phyloP scores from a whole-genome alignment of 2,797 vertebrate genomes.

The Percopsis omiscomaycus region DNA sequence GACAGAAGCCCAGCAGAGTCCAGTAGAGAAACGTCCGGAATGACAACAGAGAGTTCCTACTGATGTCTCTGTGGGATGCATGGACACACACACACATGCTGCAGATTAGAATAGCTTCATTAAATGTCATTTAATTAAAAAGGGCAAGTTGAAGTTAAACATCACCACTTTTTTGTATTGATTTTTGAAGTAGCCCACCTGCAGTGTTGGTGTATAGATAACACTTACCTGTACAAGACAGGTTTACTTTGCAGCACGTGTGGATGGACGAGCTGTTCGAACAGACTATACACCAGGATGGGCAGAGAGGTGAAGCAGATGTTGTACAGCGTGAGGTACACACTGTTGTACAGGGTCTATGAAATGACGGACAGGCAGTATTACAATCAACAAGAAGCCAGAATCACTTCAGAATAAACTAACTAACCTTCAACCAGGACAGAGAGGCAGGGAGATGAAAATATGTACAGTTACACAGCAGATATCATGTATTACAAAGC shows the following conservation, averaged over 20 bases:
- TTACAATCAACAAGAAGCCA: slow-evolving; percentile 28
- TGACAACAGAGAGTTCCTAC: slow-evolving; percentile 90
- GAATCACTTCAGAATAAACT: slow-evolving; percentile 1
- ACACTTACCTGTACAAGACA: slow-evolving; percentile 87
- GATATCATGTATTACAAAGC: neutral
- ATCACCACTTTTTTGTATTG: too few relatives aligned
- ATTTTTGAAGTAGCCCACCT: too few relatives aligned
- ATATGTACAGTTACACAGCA: neutral
- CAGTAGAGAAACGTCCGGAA: slow-evolving; percentile 96
- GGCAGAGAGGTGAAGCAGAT: slow-evolving; percentile 99
- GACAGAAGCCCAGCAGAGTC: slow-evolving; percentile 93
- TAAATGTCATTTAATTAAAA: too few relatives aligned
- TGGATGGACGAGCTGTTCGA: slow-evolving; percentile 97
- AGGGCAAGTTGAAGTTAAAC: too few relatives aligned
- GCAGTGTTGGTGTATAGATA: neutral
- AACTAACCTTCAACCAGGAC: too few relatives aligned
- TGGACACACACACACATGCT: neutral
- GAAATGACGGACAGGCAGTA: slow-evolving; percentile 37
- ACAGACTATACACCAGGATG: slow-evolving; percentile 96
- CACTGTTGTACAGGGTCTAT: slow-evolving; percentile 97
- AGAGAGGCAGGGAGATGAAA: neutral
- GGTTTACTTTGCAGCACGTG: slow-evolving; percentile 93
- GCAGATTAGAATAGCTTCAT: too few relatives aligned
- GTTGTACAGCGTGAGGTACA: slow-evolving; percentile 99
- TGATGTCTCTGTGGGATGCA: slow-evolving; percentile 87